A percentile compares a stretch with the other conserved stretches of the same genome.
Conservation (phyloP, 1,140 invertebrate species). For the Babylonia areolata region DNA sequence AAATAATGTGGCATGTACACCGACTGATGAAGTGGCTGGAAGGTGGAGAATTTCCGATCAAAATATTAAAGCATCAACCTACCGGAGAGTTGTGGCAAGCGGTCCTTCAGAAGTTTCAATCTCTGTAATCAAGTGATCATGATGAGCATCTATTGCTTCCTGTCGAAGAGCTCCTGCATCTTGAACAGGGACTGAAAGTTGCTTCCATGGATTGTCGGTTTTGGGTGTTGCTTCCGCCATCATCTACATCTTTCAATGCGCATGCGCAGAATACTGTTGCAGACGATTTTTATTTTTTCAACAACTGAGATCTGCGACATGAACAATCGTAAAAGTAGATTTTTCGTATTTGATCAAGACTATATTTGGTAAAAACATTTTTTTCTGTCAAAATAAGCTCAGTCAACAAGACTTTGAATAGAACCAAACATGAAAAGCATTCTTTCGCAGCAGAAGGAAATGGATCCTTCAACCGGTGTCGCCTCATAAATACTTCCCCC, state of each 20-base stretch:
- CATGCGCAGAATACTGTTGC: constrained; percentile 48
- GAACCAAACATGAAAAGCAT: not conserved
- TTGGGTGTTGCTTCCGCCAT: constrained; percentile 73
- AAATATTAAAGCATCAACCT: constrained; percentile 34
- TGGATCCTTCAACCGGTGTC: not conserved
- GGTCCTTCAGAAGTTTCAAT: constrained; percentile 75
- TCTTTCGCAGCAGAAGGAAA: not conserved
- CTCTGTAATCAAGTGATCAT: constrained; percentile 74
- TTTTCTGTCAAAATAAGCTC: too few relatives aligned
- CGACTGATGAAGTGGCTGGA: too few relatives aligned
- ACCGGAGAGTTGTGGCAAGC: constrained; percentile 72
- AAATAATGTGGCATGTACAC: too few relatives aligned
- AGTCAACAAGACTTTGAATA: too few relatives aligned
- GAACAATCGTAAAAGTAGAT: not conserved
- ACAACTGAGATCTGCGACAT: not conserved
- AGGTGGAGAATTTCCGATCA: not conserved
- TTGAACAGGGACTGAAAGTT: constrained; percentile 62
- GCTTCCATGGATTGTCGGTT: constrained; percentile 61
- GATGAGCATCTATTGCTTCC: constrained; percentile 71
- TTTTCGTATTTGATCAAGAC: not conserved
- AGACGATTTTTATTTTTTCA: constrained; percentile 35
- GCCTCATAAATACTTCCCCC: not conserved
- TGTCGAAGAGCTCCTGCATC: constrained; percentile 67
- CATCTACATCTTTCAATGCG: constrained; percentile 50
- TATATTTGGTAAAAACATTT: not conserved